Evolutionary conservation across 2,888 invertebrate species (phyloP), one percentile per base, ranked within the genome.

Genomic region (Cerastis leucographa): DNA sequence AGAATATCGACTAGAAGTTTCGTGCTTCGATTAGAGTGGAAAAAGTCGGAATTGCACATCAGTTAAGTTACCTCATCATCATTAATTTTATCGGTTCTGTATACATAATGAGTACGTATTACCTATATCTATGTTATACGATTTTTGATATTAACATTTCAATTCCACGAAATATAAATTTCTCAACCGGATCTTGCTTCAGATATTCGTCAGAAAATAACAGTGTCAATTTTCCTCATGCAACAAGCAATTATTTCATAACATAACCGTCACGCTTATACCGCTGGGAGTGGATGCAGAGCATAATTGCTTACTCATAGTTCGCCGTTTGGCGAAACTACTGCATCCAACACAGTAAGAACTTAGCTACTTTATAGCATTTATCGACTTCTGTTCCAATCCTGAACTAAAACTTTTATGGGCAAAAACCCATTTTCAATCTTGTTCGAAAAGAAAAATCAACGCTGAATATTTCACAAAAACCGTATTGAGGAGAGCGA

Each of bases 151-250:
- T 73, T 54, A 49, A 67, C 17, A 59, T 73, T 78, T 71, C 17
- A 62, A 44, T 76, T 65, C 71, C 29, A 65, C 69, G 51, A 82
- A 80, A 71, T 64, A 62, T 22, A 65, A 25, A 59, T 75, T 76
- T 80, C 74, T 72, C 25, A 76, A 80, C 67, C 73, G 61, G 70
- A 76, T 46, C 61, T 81, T 69, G 56, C 68, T 46, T 59, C 79
- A 87, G 72, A 81, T 81, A 69, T 67, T 64, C 64, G 65, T 71
- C 56, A 68, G 71, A 71, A 74, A 65, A 71, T 76, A 76, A 78
- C 64, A 62, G 59, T 66, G 54, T 74, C 54, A 77, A 46, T 84
- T 86, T 87, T 87, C 85, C 81, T 84, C 79, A 14, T 78, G 56
- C 40, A 65, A 35, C 44, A 44, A 51, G 65, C 73, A 73, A 71